Evolutionary conservation across 1,140 invertebrate species (phyloP).

Genomic region (Trichoplusia ni): DNA sequence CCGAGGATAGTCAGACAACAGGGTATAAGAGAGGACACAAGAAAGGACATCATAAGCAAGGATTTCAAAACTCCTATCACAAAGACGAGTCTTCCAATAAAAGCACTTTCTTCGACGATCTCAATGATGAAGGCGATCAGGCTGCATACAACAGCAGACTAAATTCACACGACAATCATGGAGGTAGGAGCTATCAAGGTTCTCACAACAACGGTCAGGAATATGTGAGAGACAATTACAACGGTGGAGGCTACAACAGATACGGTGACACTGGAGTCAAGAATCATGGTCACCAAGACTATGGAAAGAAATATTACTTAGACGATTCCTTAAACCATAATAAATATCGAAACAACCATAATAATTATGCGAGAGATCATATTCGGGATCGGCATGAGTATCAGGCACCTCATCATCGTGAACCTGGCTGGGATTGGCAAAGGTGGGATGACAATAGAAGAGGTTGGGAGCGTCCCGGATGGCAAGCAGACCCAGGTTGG

Average conservation of each 20-base stretch:
- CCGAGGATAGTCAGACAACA: conserved; percentile 69
- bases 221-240: conserved; percentile 68
- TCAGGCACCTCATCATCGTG: conserved; percentile 47
- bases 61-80: conserved; percentile 85
- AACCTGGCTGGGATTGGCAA: conserved; percentile 61
- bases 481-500: conserved; percentile 49
- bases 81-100: conserved; percentile 86
- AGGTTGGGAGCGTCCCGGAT: conserved; percentile 53
- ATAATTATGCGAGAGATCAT: conserved; percentile 69
- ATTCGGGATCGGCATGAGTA: conserved; percentile 60
- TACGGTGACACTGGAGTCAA: conserved; percentile 77
- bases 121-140: conserved; percentile 82
- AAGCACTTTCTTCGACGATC: conserved; percentile 85
- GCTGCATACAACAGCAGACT: conserved; percentile 78
- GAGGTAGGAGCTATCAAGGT: conserved; percentile 75
- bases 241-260: conserved; percentile 77
- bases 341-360: conserved; percentile 69
- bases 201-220: conserved; percentile 74
- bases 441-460: conserved; percentile 56
- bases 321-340: conserved; percentile 76
- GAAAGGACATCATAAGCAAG: conserved; percentile 85
- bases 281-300: conserved; percentile 73
- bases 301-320: conserved; percentile 80
- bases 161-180: conserved; percentile 77
- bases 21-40: conserved; percentile 82